Conservation (phyloP, 1,140 invertebrate genomes). For the Mizuhopecten yessoensis region DNA sequence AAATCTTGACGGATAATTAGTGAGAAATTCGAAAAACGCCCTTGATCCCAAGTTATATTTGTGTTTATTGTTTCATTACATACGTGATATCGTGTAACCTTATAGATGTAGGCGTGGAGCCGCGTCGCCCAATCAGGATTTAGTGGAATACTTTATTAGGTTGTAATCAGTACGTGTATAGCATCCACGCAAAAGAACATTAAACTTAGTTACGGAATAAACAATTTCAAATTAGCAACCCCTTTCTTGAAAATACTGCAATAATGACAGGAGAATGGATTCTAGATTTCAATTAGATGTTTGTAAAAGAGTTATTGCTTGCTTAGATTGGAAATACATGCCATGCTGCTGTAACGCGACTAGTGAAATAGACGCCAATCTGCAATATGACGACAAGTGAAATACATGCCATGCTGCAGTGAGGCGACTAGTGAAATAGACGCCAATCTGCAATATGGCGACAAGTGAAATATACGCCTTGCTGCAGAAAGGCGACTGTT, state of each 20-base stretch:
- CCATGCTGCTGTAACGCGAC: neutral
- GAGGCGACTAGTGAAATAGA: neutral
- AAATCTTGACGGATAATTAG: no score
- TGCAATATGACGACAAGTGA: neutral
- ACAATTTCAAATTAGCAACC: conserved; percentile 35
- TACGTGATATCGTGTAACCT: neutral
- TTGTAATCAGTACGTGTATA: neutral
- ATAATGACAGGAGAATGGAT: conserved; percentile 26
- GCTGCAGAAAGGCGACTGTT: neutral
- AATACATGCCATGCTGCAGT: neutral
- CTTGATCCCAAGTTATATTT: neutral
- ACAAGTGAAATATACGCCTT: neutral
- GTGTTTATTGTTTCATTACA: neutral
- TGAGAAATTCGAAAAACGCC: neutral
- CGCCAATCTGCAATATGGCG: neutral
- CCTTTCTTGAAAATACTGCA: conserved; percentile 15
- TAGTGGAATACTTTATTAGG: neutral
- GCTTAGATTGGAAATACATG: conserved; percentile 14
- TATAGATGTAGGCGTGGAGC: neutral
- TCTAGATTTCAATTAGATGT: conserved; percentile 28
- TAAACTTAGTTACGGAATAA: conserved; percentile 21
- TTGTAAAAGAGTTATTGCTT: neutral
- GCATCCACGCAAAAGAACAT: neutral
- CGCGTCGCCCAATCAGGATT: neutral
- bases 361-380: neutral